Base-by-base conservation (phyloP, 2,113 vertebrate species). In the Rissa tridactyla region DNA sequence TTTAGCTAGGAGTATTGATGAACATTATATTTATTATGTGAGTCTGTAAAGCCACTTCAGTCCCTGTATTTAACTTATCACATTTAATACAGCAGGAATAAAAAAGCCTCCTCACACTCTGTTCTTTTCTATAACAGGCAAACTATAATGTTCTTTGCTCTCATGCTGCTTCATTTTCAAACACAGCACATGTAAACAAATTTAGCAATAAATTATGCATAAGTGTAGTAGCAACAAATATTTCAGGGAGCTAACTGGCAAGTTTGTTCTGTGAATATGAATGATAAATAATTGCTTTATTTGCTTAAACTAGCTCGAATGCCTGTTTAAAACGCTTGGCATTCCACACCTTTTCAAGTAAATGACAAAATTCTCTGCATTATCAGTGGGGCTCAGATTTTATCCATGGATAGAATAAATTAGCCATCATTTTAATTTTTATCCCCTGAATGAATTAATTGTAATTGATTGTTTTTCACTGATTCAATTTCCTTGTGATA, bases 131-230 rank as follows among this genome's bases (percentile, higher is more conserved):
- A 34, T 66, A 95, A 86, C 52, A 49, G 79, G 79, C 49, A 95
- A 91, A 94, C 86, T 88, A 64, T 95, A 93, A 93, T 73, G 65
- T 92, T 95, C 91, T 76, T 78, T 76, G 60, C 79, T 91, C 34
- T 92, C 94, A 85, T 91, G 90, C 90, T 97, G 94, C 92, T 97
- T 96, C 90, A 83, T 87, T 97, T 96, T 92, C 80, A 94, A 96
- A 93, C 92, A 92, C 22, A 86, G 93, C 60, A 68, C 77, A 85
- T 85, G 92, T 92, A 94, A 96, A 96, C 91, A 94, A 96, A 92
- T 94, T 94, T 94, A 87, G 66, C 49, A 94, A 96, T 97, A 97
- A 97, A 97, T 95, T 97, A 97, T 93, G 88, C 77, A 96, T 64
- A 92, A 89, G 58, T 80, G 69, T 78, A 96, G 90, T 81, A 83